A percentile compares a stretch with the other conserved stretches of the same genome.
Conservation (phyloP, 2,113 vertebrate genomes). For the Cepphus grylle region DNA sequence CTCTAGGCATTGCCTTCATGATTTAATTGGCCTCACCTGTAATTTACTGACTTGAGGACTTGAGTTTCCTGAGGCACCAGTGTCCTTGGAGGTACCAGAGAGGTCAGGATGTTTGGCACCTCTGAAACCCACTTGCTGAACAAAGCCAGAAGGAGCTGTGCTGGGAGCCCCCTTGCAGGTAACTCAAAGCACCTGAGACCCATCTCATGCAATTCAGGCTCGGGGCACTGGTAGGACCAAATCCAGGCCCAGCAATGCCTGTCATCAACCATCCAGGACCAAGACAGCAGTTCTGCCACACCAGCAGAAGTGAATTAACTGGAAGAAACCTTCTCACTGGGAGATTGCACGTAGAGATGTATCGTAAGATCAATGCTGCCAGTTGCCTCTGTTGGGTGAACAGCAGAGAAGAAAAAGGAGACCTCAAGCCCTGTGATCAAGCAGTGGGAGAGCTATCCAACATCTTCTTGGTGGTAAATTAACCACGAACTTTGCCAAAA, state of each 20-base stretch:
- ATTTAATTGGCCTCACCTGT: not conserved
- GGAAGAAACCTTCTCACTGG: not conserved
- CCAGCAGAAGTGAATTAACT: not conserved
- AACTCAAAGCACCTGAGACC: not conserved
- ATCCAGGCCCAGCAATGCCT: not conserved
- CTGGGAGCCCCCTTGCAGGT: not conserved
- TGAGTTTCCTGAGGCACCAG: not conserved
- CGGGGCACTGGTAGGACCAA: not conserved
- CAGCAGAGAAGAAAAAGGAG: not conserved
- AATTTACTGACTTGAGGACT: not conserved
- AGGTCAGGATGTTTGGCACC: not conserved
- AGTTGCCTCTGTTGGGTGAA: not conserved
- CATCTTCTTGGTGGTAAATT: not conserved
- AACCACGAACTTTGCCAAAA: not conserved
- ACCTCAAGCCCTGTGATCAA: not conserved
- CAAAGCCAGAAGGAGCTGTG: not conserved
- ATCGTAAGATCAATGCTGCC: not conserved
- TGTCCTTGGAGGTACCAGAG: not conserved
- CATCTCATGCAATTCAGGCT: rapidly evolving
- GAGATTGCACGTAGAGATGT: rapidly evolving
- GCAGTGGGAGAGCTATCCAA: not conserved
- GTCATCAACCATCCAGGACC: not conserved
- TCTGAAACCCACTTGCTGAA: not conserved
- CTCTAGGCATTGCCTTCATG: not conserved
- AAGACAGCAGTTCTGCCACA: not conserved